phyloP scores from a whole-genome alignment of 1,140 invertebrate species.

The Ectropis grisescens region DNA sequence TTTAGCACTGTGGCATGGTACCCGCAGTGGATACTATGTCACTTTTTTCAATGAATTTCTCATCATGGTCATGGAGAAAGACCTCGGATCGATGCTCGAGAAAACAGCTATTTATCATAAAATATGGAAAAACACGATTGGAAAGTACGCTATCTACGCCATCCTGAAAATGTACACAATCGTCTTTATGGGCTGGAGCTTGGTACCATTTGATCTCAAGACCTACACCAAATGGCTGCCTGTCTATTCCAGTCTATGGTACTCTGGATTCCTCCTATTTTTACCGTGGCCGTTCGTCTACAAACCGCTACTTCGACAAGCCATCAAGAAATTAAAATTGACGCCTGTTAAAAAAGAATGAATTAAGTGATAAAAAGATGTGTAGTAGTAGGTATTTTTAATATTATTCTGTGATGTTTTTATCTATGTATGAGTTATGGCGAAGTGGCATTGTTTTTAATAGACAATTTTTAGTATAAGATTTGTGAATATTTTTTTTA shows the following conservation, averaged over 20 bases:
- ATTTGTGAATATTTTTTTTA: too few relatives aligned
- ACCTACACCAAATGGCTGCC: conserved; percentile 66
- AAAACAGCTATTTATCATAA: conserved; percentile 63
- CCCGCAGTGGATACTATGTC: conserved; percentile 91
- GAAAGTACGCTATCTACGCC: conserved; percentile 61
- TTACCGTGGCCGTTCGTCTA: conserved; percentile 47
- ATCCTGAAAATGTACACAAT: conserved; percentile 83
- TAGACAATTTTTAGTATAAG: too few relatives aligned
- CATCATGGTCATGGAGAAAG: conserved; percentile 89
- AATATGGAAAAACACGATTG: conserved; percentile 44
- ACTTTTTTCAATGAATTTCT: conserved; percentile 94
- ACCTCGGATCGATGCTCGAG: conserved; percentile 70
- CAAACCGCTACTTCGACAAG: conserved; percentile 27
- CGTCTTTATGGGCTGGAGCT: conserved; percentile 88
- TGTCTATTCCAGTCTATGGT: conserved; percentile 44
- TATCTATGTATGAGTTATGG: too few relatives aligned
- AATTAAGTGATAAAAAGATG: neutral
- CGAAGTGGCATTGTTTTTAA: too few relatives aligned
- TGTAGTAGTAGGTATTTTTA: too few relatives aligned
- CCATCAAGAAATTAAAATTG: conserved; percentile 16
- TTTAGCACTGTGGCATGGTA: conserved; percentile 94
- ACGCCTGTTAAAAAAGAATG: conserved; percentile 4
- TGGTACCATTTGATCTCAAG: conserved; percentile 85
- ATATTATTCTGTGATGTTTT: too few relatives aligned
- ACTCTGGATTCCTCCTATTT: conserved; percentile 51